A percentile compares a stretch with the other conserved stretches of the same genome.
Evolutionary conservation across 1,140 invertebrate species (phyloP).

Genomic region (Theocolax elegans): DNA sequence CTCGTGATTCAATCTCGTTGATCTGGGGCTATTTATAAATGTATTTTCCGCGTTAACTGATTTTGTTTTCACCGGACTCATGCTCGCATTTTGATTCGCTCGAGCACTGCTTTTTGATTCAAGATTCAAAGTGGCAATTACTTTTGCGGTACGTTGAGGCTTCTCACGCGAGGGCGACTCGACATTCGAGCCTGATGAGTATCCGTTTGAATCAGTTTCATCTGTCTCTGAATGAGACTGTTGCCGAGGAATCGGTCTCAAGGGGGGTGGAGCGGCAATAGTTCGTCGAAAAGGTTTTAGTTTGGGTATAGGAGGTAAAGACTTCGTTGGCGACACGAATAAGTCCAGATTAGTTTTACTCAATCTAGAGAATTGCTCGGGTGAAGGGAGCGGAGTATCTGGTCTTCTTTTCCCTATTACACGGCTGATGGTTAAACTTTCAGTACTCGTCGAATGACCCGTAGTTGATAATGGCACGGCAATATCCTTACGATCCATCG

Average conservation of each 20-base stretch:
- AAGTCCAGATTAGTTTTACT: not conserved
- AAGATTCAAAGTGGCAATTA: conserved; percentile 60
- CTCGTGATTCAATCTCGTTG: not conserved
- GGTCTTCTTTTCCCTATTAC: conserved; percentile 43
- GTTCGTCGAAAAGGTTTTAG: not conserved
- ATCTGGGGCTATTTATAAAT: not conserved
- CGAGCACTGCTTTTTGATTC: conserved; percentile 49
- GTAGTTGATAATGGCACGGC: not conserved
- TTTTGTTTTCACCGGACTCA: not conserved
- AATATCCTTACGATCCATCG: conserved; percentile 16
- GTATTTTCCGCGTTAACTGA: not conserved
- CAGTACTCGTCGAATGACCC: not conserved
- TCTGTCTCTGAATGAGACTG: not conserved
- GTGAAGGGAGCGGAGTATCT: conserved; percentile 50
- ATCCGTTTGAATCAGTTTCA: conserved; percentile 52
- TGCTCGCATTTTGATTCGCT: not conserved
- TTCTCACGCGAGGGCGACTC: conserved; percentile 45
- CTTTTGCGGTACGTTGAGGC: conserved; percentile 62
- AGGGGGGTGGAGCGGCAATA: not conserved
- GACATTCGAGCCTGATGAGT: conserved; percentile 42
- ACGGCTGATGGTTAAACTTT: conserved; percentile 24
- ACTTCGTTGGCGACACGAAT: not conserved
- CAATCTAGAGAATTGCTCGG: conserved; percentile 2
- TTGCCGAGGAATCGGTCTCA: not conserved
- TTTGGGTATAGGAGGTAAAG: conserved; percentile 17